Base-by-base conservation (phyloP, 2,888 invertebrate species). In the Agrypnus murinus region DNA sequence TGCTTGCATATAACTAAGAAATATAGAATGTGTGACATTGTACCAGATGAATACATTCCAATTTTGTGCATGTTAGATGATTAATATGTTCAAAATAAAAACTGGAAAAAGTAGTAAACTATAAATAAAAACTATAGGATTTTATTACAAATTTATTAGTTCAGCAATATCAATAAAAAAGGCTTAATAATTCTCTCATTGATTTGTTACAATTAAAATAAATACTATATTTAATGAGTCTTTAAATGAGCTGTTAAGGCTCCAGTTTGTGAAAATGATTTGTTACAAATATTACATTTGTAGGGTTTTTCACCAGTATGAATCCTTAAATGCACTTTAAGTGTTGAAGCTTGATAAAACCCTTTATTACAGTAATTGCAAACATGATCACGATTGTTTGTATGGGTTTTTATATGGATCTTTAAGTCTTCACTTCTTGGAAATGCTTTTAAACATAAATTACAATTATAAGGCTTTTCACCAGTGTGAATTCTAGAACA, bases 271-370 rank as follows among this genome's bases (percentile, higher is more conserved):
- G 74, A 71, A 65, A 73, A 74, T 7, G 73, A 48, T 43, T 71
- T 74, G 15, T 69, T 55, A 62, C 74, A 74, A 19, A 74, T 58
- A 32, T 45, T 71, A 57, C 75, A 74, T 19, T 48, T 66, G 25
- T 73, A 81, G 0, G 83, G 83, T 58, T 80, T 81, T 53, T 80
- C 81, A 9, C 78, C 80, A 7, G 80, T 81, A 78, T 88, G 88
- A 19, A 87, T 87, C 38, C 88, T 77, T 72, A 82, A 75, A 77
- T 88, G 88, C 38, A 85, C 81, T 76, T 86, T 87, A 43, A 88
- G 80, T 74, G 87, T 88, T 72, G 86, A 84, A 63, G 87, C 87
- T 1, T 87, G 87, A 77, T 87, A 87, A 77, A 88, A 88, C 10
- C 81, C 79, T 77, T 88, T 88, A 48, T 82, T 77, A 77, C 88